Evolutionary conservation across 1,140 invertebrate genomes (phyloP).

Genomic region (Andricus grossulariae): DNA sequence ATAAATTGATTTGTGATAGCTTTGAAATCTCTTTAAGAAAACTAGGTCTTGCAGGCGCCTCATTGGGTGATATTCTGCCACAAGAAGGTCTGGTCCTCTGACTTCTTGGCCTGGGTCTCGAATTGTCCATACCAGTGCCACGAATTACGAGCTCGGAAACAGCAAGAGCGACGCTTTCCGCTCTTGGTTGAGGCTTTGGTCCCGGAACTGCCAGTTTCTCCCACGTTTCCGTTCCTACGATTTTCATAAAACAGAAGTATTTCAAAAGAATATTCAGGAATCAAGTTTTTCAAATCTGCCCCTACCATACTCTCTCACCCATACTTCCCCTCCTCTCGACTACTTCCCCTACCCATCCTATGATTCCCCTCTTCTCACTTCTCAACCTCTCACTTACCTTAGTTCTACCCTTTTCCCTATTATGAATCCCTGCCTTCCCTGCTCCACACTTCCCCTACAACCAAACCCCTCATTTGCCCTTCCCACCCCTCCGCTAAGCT

Average conservation of each 20-base stretch:
- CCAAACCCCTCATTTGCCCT: too few species aligned
- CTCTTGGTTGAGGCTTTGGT: slow-evolving; percentile 83
- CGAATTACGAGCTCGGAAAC: slow-evolving; percentile 77
- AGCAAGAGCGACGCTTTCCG: slow-evolving; percentile 79
- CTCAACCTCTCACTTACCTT: too few species aligned
- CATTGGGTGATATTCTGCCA: slow-evolving; percentile 68
- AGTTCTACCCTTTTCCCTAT: too few species aligned
- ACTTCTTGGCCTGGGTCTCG: slow-evolving; percentile 62
- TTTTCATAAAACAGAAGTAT: neutral
- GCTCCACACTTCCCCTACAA: too few species aligned
- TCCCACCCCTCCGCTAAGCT: too few species aligned
- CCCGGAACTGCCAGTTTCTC: slow-evolving; percentile 83
- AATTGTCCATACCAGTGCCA: slow-evolving; percentile 62
- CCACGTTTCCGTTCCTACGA: slow-evolving; percentile 85
- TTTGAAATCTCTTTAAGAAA: slow-evolving; percentile 85
- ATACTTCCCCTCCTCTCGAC: too few species aligned
- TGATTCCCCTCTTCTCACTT: too few species aligned
- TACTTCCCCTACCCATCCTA: too few species aligned
- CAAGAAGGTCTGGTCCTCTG: slow-evolving; percentile 71
- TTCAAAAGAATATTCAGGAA: neutral
- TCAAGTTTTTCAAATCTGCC: too few species aligned
- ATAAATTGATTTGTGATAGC: slow-evolving; percentile 84
- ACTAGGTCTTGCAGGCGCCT: slow-evolving; percentile 69
- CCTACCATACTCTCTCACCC: too few species aligned
- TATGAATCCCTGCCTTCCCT: too few species aligned